phyloP scores from a whole-genome alignment of 2,888 invertebrate genomes.

The Pimpla rufipes region DNA sequence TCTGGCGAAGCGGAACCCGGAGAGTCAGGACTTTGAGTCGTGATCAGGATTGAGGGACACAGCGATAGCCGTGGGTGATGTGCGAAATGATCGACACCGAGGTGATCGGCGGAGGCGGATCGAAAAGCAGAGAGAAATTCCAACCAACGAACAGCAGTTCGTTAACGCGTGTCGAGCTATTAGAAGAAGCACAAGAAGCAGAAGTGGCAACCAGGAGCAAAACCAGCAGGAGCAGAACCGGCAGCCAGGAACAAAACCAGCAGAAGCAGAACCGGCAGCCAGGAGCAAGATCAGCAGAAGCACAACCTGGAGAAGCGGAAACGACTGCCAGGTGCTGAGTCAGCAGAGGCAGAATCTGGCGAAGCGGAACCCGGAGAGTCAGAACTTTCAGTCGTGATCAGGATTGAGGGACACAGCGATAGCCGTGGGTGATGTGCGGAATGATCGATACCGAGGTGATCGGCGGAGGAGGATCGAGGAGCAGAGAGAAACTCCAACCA shows the following conservation, averaged over 20 bases:
- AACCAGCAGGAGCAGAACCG: no score
- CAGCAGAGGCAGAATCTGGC: neutral
- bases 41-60: slow-evolving; percentile 44
- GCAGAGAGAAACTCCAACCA: slow-evolving; percentile 42
- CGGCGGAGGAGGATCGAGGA: neutral
- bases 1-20: no score
- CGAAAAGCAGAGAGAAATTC: neutral
- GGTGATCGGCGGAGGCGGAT: slow-evolving; percentile 8
- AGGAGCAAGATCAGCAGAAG: slow-evolving; percentile 7
- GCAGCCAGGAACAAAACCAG: no score
- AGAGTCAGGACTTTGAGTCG: neutral
- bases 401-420: slow-evolving; percentile 39
- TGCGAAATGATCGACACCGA: slow-evolving; percentile 61
- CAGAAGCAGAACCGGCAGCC: no score
- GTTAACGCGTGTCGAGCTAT: slow-evolving; percentile 82
- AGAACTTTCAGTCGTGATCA: slow-evolving; percentile 12
- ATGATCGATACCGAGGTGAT: slow-evolving; percentile 59
- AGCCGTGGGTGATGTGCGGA: slow-evolving; percentile 64
- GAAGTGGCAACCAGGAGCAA: no score
- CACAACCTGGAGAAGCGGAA: slow-evolving; percentile 1
- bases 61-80: slow-evolving; percentile 64
- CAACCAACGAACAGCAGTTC: slow-evolving; percentile 81
- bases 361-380: neutral
- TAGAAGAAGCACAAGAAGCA: no score
- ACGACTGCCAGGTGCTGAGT: neutral